Evolutionary conservation across 2,888 invertebrate species (phyloP), one percentile per base, ranked within the genome.

Genomic region (Drepana falcataria): DNA sequence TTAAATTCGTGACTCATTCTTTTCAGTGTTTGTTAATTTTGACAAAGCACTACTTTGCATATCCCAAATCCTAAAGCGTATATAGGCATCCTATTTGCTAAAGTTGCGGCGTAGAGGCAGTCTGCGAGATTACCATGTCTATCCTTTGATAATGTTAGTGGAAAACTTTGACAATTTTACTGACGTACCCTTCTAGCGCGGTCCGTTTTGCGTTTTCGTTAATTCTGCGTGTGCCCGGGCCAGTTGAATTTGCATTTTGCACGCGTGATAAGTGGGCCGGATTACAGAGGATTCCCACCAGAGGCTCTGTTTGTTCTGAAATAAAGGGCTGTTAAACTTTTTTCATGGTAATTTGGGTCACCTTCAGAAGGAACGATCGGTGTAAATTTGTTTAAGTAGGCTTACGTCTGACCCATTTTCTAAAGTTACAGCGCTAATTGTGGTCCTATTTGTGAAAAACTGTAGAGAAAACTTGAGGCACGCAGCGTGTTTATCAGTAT

Each of bases 301-400:
- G 87, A 82, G 87, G 85, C 87, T 85, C 86, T 87, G 89, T 90
- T 88, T 90, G 87, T 81, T 77, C 87, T 85, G 85, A 88, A 89
- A 90, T 89, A 89, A 90, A 90, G 88, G 88, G 88, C 84, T 87
- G 85, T 87, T 88, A 87, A 90, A 88, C 83, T 86, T 90, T 87
- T 90, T 90, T 87, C 85, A 86, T 84, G 87, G 85, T 81, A 88
- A 91, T 91, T 90, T 89, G 87, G 90, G 90, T 89, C 89, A 90
- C 88, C 86, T 90, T 88, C 78, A 78, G 77, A 83, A 86, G 87
- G 81, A 81, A 85, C 77, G 84, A 79, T 83, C 77, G 81, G 68
- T 87, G 84, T 88, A 85, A 90, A 90, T 89, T 87, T 86, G 86
- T 87, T 86, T 85, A 88, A 90, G 87, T 85, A 86, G 85, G 86